A percentile compares a stretch with the other conserved stretches of the same genome.
Conservation (phyloP, 2,113 vertebrate genomes). For the Vidua chalybeata region DNA sequence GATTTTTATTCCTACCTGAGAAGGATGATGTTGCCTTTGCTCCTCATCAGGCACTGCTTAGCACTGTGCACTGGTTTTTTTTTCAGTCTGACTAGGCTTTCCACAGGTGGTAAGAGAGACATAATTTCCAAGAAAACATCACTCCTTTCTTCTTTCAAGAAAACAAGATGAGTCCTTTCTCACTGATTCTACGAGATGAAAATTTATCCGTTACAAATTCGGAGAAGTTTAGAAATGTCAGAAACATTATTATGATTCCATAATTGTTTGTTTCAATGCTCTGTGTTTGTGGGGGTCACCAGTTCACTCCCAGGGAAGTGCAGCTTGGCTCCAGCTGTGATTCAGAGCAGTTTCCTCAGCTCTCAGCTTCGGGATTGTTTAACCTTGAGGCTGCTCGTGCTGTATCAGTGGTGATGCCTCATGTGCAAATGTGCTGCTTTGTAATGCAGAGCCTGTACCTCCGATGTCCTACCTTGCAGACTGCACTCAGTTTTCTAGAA, state of each 20-base stretch:
- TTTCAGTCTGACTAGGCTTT: neutral
- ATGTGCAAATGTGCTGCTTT: slow-evolving; percentile 60
- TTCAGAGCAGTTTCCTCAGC: neutral
- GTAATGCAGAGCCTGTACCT: slow-evolving; percentile 39
- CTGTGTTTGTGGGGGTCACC: neutral
- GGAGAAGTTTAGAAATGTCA: neutral
- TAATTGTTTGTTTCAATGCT: slow-evolving; percentile 20
- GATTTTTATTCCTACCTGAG: neutral
- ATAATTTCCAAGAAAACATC: neutral
- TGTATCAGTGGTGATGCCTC: neutral
- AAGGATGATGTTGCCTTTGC: neutral
- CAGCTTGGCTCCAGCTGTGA: neutral
- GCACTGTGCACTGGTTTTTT: neutral
- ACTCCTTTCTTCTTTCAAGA: neutral
- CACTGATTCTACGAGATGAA: neutral
- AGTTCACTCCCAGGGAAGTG: neutral
- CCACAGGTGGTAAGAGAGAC: neutral
- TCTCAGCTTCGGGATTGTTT: slow-evolving; percentile 32
- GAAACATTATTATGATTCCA: neutral
- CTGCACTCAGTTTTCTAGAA: slow-evolving; percentile 54
- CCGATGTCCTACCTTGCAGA: slow-evolving; percentile 38
- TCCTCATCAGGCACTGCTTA: neutral
- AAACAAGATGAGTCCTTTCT: neutral
- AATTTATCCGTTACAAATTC: neutral
- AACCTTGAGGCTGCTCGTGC: slow-evolving; percentile 58